Base-by-base conservation (phyloP, 2,113 vertebrate genomes). In the Mohoua ochrocephala region DNA sequence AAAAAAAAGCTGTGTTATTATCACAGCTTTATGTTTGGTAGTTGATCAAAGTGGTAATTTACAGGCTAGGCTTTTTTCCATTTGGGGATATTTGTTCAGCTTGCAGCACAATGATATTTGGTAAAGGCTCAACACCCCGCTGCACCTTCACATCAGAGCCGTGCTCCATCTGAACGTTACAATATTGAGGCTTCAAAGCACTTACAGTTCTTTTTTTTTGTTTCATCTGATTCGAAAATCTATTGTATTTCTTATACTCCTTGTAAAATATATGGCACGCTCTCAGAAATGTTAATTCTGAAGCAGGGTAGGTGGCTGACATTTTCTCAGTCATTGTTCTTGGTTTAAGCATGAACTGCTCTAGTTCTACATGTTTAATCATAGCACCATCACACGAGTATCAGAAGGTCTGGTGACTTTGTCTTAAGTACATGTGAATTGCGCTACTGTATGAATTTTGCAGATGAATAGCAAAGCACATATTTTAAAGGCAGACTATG, bases 401-500 rank as follows among this genome's bases (percentile, higher is more conserved):
- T 83, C 11, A 1, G 44, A 59, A 77, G 73, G 68, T 44, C 15
- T 16, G 13, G 8, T 50, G 47, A 53, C 79, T 91, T 89, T 96
- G 67, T n/a, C 27, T 39, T 33, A 50, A 94, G 57, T 63, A 64
- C 47, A 50, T 47, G 27, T 67, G 74, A 94, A 35, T 53, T 88
- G 57, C 70, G 10, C 84, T 90, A 42, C 64, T 84, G 63, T 68
- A 28, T 60, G 75, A 70, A 49, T 74, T 77, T 67, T 86, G 73
- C 71, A 91, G 78, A 35, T 92, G 84, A 97, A 63, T 88, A 94
- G 69, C 42, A 69, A 31, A 95, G 82, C 84, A 90, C 78, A 18
- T 97, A 30, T 75, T 93, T 95, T 80, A 84, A 76, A 76, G 82
- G 76, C 76, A 74, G 42, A 93, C 50, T 89, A 82, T 95, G 82